These are phyloP conservation scores for Larimichthys crocea DNA, from an alignment of 2,113 vertebrate genomes.

Conservation along the genomic window DNA sequence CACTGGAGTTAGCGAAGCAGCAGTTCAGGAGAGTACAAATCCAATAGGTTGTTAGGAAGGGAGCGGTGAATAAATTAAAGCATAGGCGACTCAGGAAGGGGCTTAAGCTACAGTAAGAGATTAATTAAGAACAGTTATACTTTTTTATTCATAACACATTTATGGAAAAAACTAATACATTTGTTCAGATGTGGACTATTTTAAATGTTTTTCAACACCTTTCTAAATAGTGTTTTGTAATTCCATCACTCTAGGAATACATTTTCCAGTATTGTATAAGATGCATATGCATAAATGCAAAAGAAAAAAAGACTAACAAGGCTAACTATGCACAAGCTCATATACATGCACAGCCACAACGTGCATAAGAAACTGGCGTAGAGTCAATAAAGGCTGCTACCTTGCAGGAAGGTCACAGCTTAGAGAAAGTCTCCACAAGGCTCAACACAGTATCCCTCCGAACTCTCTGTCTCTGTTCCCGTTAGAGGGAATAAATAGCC, in stretches of 20 bases:
- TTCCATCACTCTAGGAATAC: not conserved
- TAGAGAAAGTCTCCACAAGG: constrained; percentile 50
- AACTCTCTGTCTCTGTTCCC: constrained; percentile 65
- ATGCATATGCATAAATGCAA: constrained; percentile 8
- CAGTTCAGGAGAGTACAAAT: constrained; percentile 1
- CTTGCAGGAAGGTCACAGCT: constrained; percentile 70
- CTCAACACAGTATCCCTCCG: constrained; percentile 52
- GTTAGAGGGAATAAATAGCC: constrained; percentile 73
- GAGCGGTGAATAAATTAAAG: constrained; percentile 18
- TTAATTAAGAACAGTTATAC: not conserved
- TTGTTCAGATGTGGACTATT: not conserved
- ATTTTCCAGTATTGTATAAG: not conserved
- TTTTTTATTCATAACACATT: not conserved
- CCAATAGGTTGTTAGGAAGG: not conserved
- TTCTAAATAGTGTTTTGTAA: not conserved
- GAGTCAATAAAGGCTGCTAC: constrained; percentile 59
- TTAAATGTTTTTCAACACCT: not conserved
- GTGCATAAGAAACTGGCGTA: constrained; percentile 15
- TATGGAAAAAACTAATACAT: not conserved
- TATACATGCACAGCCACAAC: constrained; percentile 19
- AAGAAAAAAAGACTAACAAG: not conserved
- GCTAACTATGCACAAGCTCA: constrained; percentile 1
- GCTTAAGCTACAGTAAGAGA: not conserved
- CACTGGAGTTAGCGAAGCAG: constrained; percentile 10
- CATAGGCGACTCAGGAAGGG: not conserved